Evolutionary conservation across 2,797 vertebrate genomes (phyloP), one percentile per base, ranked within the genome.

Genomic region (Xenentodon cancila): DNA sequence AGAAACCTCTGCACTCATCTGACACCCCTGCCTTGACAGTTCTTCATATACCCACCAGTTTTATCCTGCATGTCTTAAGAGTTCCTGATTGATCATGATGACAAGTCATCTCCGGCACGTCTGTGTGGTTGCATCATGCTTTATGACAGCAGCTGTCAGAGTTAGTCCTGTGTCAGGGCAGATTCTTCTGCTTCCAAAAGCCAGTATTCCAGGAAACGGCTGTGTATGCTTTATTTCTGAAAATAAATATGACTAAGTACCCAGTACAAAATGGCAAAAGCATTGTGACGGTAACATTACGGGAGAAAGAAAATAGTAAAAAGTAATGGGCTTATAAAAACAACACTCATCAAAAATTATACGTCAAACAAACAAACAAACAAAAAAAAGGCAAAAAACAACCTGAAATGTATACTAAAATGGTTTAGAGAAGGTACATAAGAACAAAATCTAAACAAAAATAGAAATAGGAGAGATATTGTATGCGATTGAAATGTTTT

Each of bases 71-170:
- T 25, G 40, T 79, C 71, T 79, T 55, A 50, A 53, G 68, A 44
- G 5, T n/a, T 66, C 53, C 64, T 44, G 68, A 84, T 76, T 84
- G 84, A 88, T 80, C 62, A 50, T 79, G 78, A 79, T 59, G 73
- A 75, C 83, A 53, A 34, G 82, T 64, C 72, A 80, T 71, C 75
- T 75, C 55, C 61, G 55, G 59, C 13, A 27, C 75, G 20, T 75
- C 67, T 63, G 61, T 63, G 63, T 44, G 66, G 70, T 65, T 77
- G 68, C 72, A 64, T 71, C 67, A 71, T 84, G 69, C 65, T 83
- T 81, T 61, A 79, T 81, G 75, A 72, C 75, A 83, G 68, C 57
- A 65, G 75, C 66, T 83, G 79, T 80, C 73, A 63, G 62, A 73
- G 73, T 75, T 65, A 75, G 46, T 34, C 58, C 79, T 75, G 65